Base-by-base conservation (phyloP, 53 echinoderm and acorn worm genomes). In the Holothuria scabra region DNA sequence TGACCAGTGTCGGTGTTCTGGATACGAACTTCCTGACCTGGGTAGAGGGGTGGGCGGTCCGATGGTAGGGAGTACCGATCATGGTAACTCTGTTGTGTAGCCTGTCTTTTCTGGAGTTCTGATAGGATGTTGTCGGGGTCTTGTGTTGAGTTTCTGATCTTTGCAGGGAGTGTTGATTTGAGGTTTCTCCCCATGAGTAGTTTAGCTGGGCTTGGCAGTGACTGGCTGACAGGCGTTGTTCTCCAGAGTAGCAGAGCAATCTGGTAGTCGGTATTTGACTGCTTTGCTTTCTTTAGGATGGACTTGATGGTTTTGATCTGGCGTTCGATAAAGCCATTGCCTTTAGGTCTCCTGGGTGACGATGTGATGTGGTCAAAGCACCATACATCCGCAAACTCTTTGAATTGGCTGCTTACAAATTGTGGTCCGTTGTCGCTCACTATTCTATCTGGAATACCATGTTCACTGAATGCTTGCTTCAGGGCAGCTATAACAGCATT, bases 391-490 rank as follows among this genome's bases (percentile, higher is more conserved):
- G 61, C 81, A 80, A 80, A 80, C 18, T 80, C 20, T 29, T 26
- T 59, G 19, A 57, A 80, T 9, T 41, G 60, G 19, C 34, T 41
- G 18, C 33, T 33, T 8, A 19, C 21, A 59, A 33, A 80, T 20
- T 80, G 81, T 12, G 78, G 78, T 32, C 86, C 79, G 28, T 86
- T 86, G 31, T 79, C 86, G 20, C 56, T 59, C n/a, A 86, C 20
- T 60, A 86, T 44, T 16, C 34, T 26, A 22, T 76, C 58, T 31
- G 76, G 85, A 59, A 85, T 85, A 22, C 85, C 76, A 57, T 74
- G 70, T 26, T 28, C 28, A 28, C 76, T 59, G 56, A 85, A 85
- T 23, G 11, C 5, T 32, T 19, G 31, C 24, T 85, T 76, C 21
- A 76, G n/a, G 8, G 29, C 65, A 12, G 24, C 28, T 21, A 83